A percentile compares a stretch with the other conserved stretches of the same genome.
phyloP scores from a whole-genome alignment of 2,888 invertebrate genomes.

The Lampropteryx suffumata region DNA sequence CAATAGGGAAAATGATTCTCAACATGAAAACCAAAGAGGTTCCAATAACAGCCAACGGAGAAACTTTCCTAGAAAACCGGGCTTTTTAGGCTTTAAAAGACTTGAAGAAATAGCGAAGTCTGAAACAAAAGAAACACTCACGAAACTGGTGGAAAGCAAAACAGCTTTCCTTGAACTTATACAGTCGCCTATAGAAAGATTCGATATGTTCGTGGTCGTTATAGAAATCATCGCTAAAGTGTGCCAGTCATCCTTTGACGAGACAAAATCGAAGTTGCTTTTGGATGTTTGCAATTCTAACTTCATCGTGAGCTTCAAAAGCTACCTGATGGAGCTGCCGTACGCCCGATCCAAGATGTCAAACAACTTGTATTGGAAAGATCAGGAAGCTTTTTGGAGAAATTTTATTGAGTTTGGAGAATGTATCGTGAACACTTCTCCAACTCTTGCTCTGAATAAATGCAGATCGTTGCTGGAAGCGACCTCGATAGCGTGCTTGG shows the following conservation, averaged over 20 bases:
- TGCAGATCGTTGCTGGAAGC: conserved; percentile 61
- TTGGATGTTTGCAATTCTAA: conserved; percentile 61
- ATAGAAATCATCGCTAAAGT: conserved; percentile 66
- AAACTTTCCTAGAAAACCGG: conserved; percentile 8
- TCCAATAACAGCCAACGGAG: conserved; percentile 1
- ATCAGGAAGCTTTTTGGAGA: conserved; percentile 61
- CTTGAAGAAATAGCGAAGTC: conserved; percentile 56
- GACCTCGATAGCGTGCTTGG: conserved; percentile 52
- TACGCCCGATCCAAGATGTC: conserved; percentile 37
- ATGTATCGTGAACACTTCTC: conserved; percentile 58
- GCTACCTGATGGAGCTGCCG: conserved; percentile 63
- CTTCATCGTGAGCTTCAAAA: conserved; percentile 52
- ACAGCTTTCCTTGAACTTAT: conserved; percentile 56
- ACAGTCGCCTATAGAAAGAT: conserved; percentile 46
- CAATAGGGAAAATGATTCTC: neutral
- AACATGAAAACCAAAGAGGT: neutral
- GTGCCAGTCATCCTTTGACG: conserved; percentile 57
- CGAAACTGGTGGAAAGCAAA: conserved; percentile 53
- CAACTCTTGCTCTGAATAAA: conserved; percentile 55
- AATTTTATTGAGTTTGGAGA: conserved; percentile 59
- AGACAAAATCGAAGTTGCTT: conserved; percentile 56
- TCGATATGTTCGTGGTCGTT: conserved; percentile 61
- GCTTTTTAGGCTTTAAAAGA: conserved; percentile 44
- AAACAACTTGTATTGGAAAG: conserved; percentile 58
- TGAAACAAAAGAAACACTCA: conserved; percentile 57